These are phyloP conservation scores for Schizaphis graminum DNA, from an alignment of 2,888 invertebrate species.

Conservation along the genomic window DNA sequence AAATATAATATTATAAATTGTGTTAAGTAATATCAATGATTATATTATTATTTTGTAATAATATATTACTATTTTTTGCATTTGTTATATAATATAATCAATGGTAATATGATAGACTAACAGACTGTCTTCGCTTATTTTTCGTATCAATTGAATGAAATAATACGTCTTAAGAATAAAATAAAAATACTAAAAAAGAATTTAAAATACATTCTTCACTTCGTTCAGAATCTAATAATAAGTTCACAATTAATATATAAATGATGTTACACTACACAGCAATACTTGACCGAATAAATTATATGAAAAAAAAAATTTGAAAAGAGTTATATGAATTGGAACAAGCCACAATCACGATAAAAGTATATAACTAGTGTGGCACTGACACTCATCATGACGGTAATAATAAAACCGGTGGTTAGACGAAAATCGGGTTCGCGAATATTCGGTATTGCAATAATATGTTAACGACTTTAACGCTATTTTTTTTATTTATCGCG, in stretches of 20 bases:
- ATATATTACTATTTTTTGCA: too few species aligned
- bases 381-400: neutral
- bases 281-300: neutral
- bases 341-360: neutral
- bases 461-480: neutral
- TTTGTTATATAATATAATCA: too few species aligned
- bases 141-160: too few species aligned
- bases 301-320: neutral
- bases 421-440: neutral
- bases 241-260: neutral
- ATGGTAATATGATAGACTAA: too few species aligned
- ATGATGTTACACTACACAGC: neutral
- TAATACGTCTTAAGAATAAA: neutral
- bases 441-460: neutral
- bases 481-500: neutral
- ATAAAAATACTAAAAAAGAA: neutral
- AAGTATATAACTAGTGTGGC: neutral
- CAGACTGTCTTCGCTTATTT: too few species aligned
- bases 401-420: neutral
- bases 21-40: neutral
- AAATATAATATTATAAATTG: neutral
- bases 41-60: too few species aligned
- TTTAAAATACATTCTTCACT: too few species aligned
- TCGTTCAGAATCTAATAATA: too few species aligned
- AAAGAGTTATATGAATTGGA: neutral